A percentile compares a stretch with the other conserved stretches of the same genome.
phyloP scores from a whole-genome alignment of 2,888 invertebrate genomes.

The Tryphoninae sp. region DNA sequence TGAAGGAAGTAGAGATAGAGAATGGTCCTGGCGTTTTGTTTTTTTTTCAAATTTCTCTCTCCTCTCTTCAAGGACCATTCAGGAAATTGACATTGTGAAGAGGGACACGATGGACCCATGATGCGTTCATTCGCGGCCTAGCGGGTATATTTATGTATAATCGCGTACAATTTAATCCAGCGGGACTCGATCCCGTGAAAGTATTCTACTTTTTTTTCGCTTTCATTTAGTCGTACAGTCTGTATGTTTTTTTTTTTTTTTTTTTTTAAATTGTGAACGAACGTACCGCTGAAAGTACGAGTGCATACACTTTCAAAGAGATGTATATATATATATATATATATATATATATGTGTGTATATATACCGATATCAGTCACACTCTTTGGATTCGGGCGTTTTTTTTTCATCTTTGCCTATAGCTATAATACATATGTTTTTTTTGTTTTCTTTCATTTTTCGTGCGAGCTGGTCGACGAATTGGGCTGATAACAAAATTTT shows the following conservation, averaged over 20 bases:
- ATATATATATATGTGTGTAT: background rate
- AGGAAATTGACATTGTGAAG: conserved; percentile 78
- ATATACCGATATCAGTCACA: conserved; percentile 31
- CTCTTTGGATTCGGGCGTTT: conserved; percentile 33
- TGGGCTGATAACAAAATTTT: too few relatives aligned
- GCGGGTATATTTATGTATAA: conserved; percentile 46
- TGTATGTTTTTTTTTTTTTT: background rate
- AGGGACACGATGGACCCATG: conserved; percentile 68
- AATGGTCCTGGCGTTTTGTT: conserved; percentile 41
- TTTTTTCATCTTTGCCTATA: conserved; percentile 19
- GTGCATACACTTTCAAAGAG: conserved; percentile 40
- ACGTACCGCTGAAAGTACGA: conserved; percentile 5
- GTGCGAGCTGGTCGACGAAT: too few relatives aligned
- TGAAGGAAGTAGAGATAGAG: conserved; percentile 71
- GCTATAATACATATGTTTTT: conserved; percentile 41
- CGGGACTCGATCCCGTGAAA: conserved; percentile 20
- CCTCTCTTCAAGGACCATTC: conserved; percentile 68
- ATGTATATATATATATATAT: conserved; percentile 1
- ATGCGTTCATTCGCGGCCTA: conserved; percentile 63
- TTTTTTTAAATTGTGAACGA: conserved; percentile 20
- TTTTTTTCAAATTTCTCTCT: background rate
- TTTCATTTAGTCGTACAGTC: conserved; percentile 14
- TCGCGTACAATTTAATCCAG: conserved; percentile 14
- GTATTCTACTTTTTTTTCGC: conserved; percentile 1
- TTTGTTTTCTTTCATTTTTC: background rate